Percentiles rank a stretch among this genome's conserved stretches.
These are phyloP conservation scores for Euspilapteryx auroguttella DNA, from an alignment of 2,888 invertebrate genomes.

Conservation along the genomic window DNA sequence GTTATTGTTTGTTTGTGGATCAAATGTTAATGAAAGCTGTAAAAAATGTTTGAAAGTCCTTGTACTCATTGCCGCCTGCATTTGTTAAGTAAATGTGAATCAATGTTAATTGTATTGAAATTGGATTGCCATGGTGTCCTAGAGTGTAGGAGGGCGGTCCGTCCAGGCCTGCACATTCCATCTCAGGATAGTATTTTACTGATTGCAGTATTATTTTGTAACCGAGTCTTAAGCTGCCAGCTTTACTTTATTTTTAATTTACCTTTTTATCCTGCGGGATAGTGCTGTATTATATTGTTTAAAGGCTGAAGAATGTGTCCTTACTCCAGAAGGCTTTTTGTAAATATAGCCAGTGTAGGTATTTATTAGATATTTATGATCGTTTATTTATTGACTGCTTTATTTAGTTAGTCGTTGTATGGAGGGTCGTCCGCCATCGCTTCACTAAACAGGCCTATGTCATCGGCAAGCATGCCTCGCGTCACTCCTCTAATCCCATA, in stretches of 20 bases:
- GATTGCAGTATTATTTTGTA: constrained; percentile 61
- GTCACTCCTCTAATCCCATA: too few relatives aligned
- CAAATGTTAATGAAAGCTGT: constrained; percentile 15
- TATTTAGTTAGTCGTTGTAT: constrained; percentile 52
- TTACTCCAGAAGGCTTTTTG: constrained; percentile 46
- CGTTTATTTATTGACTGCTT: constrained; percentile 63
- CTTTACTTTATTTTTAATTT: constrained; percentile 56
- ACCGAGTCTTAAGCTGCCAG: constrained; percentile 55
- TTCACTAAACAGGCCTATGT: too few relatives aligned
- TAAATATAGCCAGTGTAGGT: constrained; percentile 60
- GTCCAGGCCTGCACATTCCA: constrained; percentile 48
- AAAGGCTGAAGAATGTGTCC: constrained; percentile 51
- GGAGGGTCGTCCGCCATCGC: constrained; percentile 18
- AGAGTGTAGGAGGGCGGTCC: too few relatives aligned
- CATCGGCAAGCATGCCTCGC: too few relatives aligned
- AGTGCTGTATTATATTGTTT: constrained; percentile 58
- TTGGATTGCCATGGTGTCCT: constrained; percentile 26
- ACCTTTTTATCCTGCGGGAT: constrained; percentile 52
- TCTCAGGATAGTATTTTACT: constrained; percentile 48
- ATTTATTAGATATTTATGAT: constrained; percentile 64
- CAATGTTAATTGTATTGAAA: constrained; percentile 47
- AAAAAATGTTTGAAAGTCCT: constrained; percentile 8
- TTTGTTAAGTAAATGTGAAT: constrained; percentile 28
- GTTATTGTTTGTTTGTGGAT: constrained; percentile 44
- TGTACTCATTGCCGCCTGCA: constrained; percentile 3